phyloP scores from a whole-genome alignment of 2,113 vertebrate genomes.

The Grammatotria lemairii region DNA sequence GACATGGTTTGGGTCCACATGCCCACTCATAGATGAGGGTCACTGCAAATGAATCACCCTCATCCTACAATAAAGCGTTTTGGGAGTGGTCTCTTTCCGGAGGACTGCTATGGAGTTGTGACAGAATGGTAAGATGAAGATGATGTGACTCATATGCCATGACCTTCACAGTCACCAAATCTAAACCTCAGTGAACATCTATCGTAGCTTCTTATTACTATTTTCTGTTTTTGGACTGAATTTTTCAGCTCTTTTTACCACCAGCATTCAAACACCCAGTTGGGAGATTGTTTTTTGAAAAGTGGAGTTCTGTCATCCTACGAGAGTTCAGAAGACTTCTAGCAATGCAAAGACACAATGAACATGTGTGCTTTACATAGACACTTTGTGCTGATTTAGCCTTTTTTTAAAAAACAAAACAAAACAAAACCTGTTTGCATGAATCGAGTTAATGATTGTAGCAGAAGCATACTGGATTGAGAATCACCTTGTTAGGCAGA shows the following conservation, averaged over 20 bases:
- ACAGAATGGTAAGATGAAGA: neutral
- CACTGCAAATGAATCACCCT: neutral
- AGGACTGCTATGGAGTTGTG: neutral
- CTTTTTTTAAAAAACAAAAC: rapidly evolving
- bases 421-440: neutral
- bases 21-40: neutral
- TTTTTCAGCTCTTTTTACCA: neutral
- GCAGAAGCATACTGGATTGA: neutral
- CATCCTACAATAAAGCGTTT: neutral
- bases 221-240: neutral
- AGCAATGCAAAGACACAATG: neutral
- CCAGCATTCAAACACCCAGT: neutral
- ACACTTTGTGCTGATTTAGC: neutral
- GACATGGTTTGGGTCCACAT: neutral
- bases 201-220: neutral
- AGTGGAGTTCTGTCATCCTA: neutral
- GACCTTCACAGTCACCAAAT: neutral
- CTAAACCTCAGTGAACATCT: neutral
- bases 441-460: neutral
- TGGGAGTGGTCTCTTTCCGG: neutral
- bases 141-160: neutral
- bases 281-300: neutral
- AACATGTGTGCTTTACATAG: neutral
- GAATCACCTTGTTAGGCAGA: neutral
- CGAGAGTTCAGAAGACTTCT: neutral